phyloP scores from a whole-genome alignment of 1,140 invertebrate genomes.

The Colletes gigas region DNA sequence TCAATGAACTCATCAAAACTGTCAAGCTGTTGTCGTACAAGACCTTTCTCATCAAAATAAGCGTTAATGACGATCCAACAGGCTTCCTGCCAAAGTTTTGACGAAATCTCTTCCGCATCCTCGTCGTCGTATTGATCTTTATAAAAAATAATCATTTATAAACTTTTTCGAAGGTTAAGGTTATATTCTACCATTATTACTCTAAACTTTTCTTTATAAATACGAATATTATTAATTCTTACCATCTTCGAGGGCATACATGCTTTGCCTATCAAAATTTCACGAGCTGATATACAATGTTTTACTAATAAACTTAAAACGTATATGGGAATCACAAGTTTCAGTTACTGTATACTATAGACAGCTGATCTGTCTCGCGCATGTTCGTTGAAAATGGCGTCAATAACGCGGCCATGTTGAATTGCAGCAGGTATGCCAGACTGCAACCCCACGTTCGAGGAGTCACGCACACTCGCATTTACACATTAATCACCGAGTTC shows the following conservation, averaged over 20 bases:
- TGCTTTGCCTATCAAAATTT: conserved; percentile 9
- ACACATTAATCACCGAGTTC: too few relatives aligned
- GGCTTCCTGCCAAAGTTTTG: conserved; percentile 99
- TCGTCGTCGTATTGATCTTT: conserved; percentile 88
- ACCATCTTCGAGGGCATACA: conserved; percentile 53
- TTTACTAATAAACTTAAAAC: too few relatives aligned
- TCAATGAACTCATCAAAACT: conserved; percentile 99
- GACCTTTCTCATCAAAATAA: conserved; percentile 99
- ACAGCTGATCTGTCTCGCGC: too few relatives aligned
- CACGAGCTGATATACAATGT: neutral
- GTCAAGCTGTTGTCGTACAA: conserved; percentile 98
- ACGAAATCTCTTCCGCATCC: conserved; percentile 94
- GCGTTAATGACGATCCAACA: conserved; percentile 99
- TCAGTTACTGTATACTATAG: too few relatives aligned
- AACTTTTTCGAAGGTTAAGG: neutral
- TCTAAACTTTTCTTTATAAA: neutral
- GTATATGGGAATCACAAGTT: too few relatives aligned
- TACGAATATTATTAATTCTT: neutral
- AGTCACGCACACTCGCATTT: too few relatives aligned
- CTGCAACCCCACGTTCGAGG: too few relatives aligned
- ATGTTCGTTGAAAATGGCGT: too few relatives aligned
- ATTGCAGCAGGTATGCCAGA: too few relatives aligned
- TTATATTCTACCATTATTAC: neutral
- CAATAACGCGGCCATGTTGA: too few relatives aligned
- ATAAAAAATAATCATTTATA: conserved; percentile 2